These are phyloP conservation scores for Tapera naevia DNA, from an alignment of 2,797 vertebrate species.

Conservation along the genomic window DNA sequence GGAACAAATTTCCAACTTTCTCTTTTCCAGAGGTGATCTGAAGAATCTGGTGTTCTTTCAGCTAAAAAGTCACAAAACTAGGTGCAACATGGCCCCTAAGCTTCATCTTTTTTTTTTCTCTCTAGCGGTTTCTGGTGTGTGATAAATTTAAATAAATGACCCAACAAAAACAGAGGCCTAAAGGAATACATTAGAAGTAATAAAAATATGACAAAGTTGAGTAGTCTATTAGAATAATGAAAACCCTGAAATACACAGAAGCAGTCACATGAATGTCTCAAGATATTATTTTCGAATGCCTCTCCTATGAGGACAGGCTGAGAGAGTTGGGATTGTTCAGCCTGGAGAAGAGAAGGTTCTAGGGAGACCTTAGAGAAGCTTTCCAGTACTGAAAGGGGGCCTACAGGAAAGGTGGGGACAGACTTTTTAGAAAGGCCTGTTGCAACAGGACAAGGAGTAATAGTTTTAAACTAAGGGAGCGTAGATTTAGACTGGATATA, in stretches of 20 bases:
- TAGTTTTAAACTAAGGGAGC: no score
- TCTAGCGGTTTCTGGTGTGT: neutral
- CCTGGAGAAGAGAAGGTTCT: no score
- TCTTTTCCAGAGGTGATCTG: neutral
- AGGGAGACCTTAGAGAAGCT: no score
- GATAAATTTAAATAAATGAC: slow-evolving; percentile 16
- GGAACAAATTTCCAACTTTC: neutral
- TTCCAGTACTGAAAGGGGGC: no score
- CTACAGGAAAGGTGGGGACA: no score
- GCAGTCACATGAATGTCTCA: neutral
- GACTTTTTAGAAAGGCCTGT: no score
- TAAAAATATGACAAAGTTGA: neutral
- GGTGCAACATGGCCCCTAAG: neutral
- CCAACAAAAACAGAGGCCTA: neutral
- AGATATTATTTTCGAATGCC: neutral
- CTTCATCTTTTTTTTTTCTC: neutral
- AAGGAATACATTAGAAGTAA: neutral
- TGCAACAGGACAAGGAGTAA: no score
- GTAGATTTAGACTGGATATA: no score
- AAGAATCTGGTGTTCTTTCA: neutral
- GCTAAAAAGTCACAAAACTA: neutral
- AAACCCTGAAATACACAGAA: neutral
- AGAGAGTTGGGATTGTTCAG: no score
- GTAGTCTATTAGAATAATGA: neutral
- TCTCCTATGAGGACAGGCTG: no score